phyloP scores from a whole-genome alignment of 2,113 vertebrate species.

The Carlito syrichta region DNA sequence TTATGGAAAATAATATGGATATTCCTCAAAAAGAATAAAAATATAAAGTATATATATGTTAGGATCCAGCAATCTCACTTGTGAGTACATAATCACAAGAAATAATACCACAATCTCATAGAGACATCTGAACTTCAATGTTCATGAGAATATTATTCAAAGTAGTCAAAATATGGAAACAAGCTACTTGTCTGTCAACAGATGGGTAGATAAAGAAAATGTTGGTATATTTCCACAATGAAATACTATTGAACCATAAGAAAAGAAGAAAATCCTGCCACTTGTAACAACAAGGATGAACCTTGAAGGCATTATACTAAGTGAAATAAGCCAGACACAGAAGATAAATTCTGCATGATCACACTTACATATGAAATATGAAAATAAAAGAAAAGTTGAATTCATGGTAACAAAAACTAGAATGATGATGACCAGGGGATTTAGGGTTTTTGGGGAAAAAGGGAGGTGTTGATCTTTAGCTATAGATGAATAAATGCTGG shows the following conservation, averaged over 20 bases:
- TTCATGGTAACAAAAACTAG: not conserved
- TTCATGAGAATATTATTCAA: not conserved
- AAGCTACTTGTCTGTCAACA: not conserved
- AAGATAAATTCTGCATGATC: not conserved
- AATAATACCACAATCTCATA: not conserved
- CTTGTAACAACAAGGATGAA: not conserved
- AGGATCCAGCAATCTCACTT: not conserved
- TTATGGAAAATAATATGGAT: not conserved
- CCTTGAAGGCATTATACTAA: fast-evolving
- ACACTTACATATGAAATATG: not conserved
- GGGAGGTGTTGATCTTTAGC: not conserved
- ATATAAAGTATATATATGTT: not conserved
- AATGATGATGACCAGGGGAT: not conserved
- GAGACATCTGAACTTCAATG: not conserved
- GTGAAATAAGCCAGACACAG: not conserved
- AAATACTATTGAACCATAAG: not conserved
- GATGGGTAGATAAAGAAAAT: not conserved
- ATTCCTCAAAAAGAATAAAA: not conserved
- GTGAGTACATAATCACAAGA: not conserved
- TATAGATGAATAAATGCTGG: too few species aligned
- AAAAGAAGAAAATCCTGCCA: not conserved
- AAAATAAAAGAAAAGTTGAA: not conserved
- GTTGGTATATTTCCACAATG: not conserved
- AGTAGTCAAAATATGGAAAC: not conserved
- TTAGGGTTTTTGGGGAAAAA: fast-evolving